These are phyloP conservation scores for Phaethornis superciliosus DNA, from an alignment of 2,113 vertebrate genomes.

Conservation along the genomic window DNA sequence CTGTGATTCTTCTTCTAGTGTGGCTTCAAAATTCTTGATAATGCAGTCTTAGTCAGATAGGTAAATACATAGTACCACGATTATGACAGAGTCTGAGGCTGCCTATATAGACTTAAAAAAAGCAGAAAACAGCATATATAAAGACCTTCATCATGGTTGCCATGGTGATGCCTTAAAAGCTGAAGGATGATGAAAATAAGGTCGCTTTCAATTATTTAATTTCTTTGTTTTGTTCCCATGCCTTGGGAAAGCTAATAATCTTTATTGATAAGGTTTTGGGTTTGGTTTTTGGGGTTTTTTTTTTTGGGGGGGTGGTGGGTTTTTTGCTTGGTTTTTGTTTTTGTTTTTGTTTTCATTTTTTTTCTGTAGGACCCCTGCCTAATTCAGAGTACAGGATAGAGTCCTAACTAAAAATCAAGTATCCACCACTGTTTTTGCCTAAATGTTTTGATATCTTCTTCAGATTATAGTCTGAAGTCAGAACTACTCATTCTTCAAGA, in stretches of 20 bases:
- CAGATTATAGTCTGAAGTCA: not conserved
- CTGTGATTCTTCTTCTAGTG: not conserved
- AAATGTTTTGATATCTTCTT: not conserved
- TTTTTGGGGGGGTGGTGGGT: fast-evolving
- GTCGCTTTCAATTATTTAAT: not conserved
- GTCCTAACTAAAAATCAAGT: not conserved
- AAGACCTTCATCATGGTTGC: not conserved
- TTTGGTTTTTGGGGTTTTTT: not conserved
- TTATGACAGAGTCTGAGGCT: not conserved
- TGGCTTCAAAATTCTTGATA: not conserved
- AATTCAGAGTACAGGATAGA: not conserved
- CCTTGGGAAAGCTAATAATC: not conserved
- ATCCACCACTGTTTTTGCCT: not conserved
- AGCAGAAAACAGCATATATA: not conserved
- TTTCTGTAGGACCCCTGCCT: not conserved
- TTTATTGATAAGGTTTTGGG: not conserved
- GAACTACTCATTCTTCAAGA: not conserved
- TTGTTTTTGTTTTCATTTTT: no score
- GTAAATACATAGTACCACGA: not conserved
- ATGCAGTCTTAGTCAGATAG: not conserved
- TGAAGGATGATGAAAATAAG: not conserved
- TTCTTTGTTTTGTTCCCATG: not conserved
- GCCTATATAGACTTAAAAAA: not conserved
- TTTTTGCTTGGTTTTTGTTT: not conserved
- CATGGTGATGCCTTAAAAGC: not conserved